A percentile compares a stretch with the other conserved stretches of the same genome.
phyloP scores from a whole-genome alignment of 1,140 invertebrate species.

The Drosophila littoralis region DNA sequence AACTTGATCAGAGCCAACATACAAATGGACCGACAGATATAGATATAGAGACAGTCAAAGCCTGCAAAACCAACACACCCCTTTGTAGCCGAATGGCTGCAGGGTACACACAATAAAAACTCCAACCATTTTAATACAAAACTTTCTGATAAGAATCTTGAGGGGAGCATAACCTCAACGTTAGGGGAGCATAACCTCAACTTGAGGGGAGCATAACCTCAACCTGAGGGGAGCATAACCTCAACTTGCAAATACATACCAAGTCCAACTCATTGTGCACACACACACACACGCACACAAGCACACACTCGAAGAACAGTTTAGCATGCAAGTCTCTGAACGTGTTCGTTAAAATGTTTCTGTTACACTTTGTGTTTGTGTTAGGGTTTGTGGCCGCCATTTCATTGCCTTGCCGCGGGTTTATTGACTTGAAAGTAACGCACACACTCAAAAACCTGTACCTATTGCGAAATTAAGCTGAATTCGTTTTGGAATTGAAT shows the following conservation, averaged over 20 bases:
- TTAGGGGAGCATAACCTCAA: conserved; percentile 13
- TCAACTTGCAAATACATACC: background rate
- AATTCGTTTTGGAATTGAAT: background rate
- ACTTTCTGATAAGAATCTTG: background rate
- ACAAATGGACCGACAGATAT: too few relatives aligned
- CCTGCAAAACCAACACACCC: too few relatives aligned
- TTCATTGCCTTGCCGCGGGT: conserved; percentile 54
- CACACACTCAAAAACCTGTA: background rate
- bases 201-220: conserved; percentile 2
- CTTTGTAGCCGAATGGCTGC: too few relatives aligned
- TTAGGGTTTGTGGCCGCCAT: conserved; percentile 9
- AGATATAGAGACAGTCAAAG: too few relatives aligned
- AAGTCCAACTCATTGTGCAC: background rate
- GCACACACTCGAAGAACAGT: background rate
- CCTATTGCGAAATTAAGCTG: background rate
- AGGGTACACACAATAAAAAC: background rate
- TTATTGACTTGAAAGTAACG: conserved; percentile 56
- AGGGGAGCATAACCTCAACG: conserved; percentile 2
- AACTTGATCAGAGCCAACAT: too few relatives aligned
- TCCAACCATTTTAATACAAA: background rate
- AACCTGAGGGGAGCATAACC: conserved; percentile 1
- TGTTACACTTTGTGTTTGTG: conserved; percentile 22
- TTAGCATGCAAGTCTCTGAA: conserved; percentile 29
- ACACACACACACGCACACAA: conserved; percentile 6
- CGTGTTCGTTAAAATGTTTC: conserved; percentile 9